These are phyloP conservation scores for Percopsis omiscomaycus DNA, from an alignment of 2,797 vertebrate species.

Conservation along the genomic window DNA sequence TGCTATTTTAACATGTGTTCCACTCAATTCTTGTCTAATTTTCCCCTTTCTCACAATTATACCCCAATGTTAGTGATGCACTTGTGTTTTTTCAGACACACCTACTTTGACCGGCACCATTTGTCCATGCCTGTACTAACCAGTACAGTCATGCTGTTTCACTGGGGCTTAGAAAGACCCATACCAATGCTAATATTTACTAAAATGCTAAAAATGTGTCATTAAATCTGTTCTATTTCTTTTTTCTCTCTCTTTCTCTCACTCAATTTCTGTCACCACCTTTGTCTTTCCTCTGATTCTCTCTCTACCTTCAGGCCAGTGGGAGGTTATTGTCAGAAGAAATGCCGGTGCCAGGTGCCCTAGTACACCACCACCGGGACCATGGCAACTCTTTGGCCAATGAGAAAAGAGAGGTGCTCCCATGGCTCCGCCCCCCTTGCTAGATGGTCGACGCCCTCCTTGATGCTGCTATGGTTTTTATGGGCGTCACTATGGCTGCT, in stretches of 20 bases:
- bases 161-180: too few species aligned
- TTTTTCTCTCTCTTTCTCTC: not conserved
- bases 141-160: too few species aligned
- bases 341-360: conserved; percentile 89
- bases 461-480: conserved; percentile 85
- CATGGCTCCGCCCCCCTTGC: conserved; percentile 76
- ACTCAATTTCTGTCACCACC: conserved; percentile 3
- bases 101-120: too few species aligned
- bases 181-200: not conserved
- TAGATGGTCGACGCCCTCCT: conserved; percentile 85
- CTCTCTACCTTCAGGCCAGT: conserved; percentile 53
- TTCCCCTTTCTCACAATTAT: too few species aligned
- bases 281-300: conserved; percentile 24
- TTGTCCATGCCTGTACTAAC: too few species aligned
- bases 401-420: conserved; percentile 80
- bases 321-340: conserved; percentile 85
- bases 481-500: conserved; percentile 81
- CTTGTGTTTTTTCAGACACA: too few species aligned
- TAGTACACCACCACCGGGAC: conserved; percentile 83
- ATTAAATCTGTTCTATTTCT: too few species aligned
- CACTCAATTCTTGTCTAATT: too few species aligned
- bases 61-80: too few species aligned
- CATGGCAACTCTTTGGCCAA: conserved; percentile 89
- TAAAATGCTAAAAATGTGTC: conserved; percentile 2
- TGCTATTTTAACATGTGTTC: too few species aligned